These are phyloP conservation scores for Zosterops borbonicus DNA, from an alignment of 2,113 vertebrate species.

Conservation along the genomic window DNA sequence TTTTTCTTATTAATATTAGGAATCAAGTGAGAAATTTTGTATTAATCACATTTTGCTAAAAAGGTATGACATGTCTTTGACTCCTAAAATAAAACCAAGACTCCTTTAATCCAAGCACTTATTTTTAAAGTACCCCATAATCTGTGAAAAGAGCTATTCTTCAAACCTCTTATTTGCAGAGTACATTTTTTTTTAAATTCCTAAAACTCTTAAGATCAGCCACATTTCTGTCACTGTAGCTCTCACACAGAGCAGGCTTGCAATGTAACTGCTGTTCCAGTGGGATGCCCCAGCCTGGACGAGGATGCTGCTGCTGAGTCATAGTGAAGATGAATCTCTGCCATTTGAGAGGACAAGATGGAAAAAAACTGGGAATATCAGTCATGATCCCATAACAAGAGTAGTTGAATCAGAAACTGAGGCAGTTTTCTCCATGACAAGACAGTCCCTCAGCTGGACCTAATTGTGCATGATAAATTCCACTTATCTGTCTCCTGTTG, in stretches of 20 bases:
- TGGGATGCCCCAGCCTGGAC: background rate
- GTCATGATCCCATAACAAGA: background rate
- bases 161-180: background rate
- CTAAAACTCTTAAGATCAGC: background rate
- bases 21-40: background rate
- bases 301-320: background rate
- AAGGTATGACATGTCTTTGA: background rate
- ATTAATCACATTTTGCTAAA: constrained; percentile 39
- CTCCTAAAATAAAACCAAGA: constrained; percentile 31
- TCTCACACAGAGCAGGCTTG: background rate
- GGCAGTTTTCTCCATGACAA: background rate
- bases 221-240: background rate
- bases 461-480: background rate
- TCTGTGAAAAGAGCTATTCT: constrained; percentile 14
- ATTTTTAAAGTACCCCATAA: constrained; percentile 11
- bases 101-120: constrained; percentile 9
- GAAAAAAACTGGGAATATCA: background rate
- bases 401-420: background rate
- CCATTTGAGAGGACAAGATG: background rate
- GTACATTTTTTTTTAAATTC: background rate
- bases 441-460: background rate
- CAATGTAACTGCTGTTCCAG: background rate
- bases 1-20: background rate
- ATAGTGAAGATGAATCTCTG: background rate
- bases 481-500: background rate